phyloP scores from a whole-genome alignment of 2,797 vertebrate species.

The Liparis tanakae region DNA sequence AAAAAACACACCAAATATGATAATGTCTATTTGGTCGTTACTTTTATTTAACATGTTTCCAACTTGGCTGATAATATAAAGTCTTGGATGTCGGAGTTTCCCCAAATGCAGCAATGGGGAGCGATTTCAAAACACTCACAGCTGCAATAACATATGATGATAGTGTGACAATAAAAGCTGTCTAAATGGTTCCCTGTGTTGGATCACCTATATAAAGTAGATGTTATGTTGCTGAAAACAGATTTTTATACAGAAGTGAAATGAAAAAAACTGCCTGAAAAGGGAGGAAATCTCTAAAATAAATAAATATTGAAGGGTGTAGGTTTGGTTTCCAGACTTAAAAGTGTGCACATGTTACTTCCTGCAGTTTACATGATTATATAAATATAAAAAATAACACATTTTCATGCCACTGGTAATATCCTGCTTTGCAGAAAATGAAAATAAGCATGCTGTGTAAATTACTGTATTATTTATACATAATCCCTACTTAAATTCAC shows the following conservation, averaged over 20 bases:
- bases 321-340: not conserved
- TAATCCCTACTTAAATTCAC: not conserved
- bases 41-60: conserved; percentile 24
- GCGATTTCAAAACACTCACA: conserved; percentile 42
- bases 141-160: conserved; percentile 60
- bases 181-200: conserved; percentile 45
- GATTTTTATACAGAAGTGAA: conserved; percentile 3
- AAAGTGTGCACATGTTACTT: not conserved
- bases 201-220: conserved; percentile 22
- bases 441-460: not conserved
- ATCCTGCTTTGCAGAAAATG: not conserved
- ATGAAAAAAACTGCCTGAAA: not conserved
- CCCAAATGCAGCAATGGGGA: conserved; percentile 36
- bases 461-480: not conserved
- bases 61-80: conserved; percentile 21
- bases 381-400: not conserved
- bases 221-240: conserved; percentile 29
- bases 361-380: not conserved
- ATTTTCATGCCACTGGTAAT: not conserved
- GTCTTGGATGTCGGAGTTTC: conserved; percentile 32
- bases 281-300: not conserved
- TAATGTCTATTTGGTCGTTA: conserved; percentile 1
- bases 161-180: conserved; percentile 47
- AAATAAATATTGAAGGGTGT: not conserved
- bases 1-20: not conserved